These are phyloP conservation scores for Sminthurinus aureus DNA, from an alignment of 2,888 invertebrate genomes.

Conservation along the genomic window DNA sequence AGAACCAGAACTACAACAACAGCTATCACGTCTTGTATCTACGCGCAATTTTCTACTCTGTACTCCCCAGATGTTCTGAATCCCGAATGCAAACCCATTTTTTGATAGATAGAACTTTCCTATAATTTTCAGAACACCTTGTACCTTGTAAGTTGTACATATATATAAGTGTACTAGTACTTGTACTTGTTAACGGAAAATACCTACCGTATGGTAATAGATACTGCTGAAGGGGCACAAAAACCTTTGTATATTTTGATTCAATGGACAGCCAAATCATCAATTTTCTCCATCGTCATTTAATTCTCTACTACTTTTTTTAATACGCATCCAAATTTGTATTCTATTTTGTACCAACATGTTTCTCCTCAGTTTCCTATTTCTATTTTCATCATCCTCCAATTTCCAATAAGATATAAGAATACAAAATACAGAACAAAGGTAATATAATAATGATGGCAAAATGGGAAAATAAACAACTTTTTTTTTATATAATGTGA, in stretches of 20 bases:
- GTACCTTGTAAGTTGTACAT: not conserved
- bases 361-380: not conserved
- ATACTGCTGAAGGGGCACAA: conserved; percentile 43
- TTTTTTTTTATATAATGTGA: too few relatives aligned
- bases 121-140: not conserved
- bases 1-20: too few relatives aligned
- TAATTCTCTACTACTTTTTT: not conserved
- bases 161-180: not conserved
- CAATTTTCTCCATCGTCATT: not conserved
- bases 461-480: not conserved
- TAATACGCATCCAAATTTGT: not conserved
- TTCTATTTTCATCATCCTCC: too few relatives aligned
- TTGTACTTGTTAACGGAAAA: conserved; percentile 37
- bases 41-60: too few relatives aligned
- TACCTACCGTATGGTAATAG: conserved; percentile 47
- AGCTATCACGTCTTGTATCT: too few relatives aligned
- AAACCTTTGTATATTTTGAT: not conserved
- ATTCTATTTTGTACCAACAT: not conserved
- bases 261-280: conserved; percentile 29
- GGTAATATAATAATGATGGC: not conserved
- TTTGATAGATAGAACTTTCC: too few relatives aligned
- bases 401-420: not conserved
- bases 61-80: too few relatives aligned
- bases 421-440: not conserved
- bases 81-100: too few relatives aligned